A percentile compares a stretch with the other conserved stretches of the same genome.
These are phyloP conservation scores for Folsomia manolachei DNA, from an alignment of 2,888 invertebrate genomes.

Conservation along the genomic window DNA sequence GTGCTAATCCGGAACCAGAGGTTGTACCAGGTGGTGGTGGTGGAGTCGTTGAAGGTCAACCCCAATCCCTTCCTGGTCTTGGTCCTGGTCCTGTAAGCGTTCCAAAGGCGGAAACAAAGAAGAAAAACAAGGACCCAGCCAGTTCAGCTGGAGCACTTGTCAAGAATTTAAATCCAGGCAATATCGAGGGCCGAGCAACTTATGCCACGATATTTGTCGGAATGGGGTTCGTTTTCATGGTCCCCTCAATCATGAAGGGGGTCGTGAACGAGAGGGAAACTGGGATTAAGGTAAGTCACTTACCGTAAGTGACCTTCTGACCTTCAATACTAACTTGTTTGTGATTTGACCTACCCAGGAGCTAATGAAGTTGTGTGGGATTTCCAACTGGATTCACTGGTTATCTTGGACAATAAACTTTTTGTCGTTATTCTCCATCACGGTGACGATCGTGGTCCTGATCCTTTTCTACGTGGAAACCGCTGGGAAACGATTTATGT, in stretches of 20 bases:
- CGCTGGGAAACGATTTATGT: neutral
- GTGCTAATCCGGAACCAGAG: too few species aligned
- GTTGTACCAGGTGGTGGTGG: too few species aligned
- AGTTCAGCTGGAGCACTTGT: too few species aligned
- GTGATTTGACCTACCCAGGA: conserved; percentile 53
- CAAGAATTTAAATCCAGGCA: too few species aligned
- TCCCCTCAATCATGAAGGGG: conserved; percentile 59
- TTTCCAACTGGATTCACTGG: conserved; percentile 60
- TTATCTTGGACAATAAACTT: conserved; percentile 57
- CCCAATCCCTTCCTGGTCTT: too few species aligned
- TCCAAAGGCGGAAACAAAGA: too few species aligned
- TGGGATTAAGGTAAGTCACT: conserved; percentile 61
- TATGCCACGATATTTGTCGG: too few species aligned
- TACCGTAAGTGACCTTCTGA: neutral
- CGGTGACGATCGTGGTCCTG: conserved; percentile 54
- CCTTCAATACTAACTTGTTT: neutral
- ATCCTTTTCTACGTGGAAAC: conserved; percentile 49
- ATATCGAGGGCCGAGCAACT: too few species aligned
- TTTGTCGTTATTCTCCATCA: conserved; percentile 54
- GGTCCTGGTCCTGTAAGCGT: too few species aligned
- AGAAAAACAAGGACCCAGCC: too few species aligned
- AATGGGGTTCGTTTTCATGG: conserved; percentile 58
- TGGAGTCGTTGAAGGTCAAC: too few species aligned
- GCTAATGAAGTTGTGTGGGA: conserved; percentile 62
- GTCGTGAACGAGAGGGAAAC: conserved; percentile 63